Conservation (phyloP, 2,888 invertebrate genomes). For the Melieria omissa region DNA sequence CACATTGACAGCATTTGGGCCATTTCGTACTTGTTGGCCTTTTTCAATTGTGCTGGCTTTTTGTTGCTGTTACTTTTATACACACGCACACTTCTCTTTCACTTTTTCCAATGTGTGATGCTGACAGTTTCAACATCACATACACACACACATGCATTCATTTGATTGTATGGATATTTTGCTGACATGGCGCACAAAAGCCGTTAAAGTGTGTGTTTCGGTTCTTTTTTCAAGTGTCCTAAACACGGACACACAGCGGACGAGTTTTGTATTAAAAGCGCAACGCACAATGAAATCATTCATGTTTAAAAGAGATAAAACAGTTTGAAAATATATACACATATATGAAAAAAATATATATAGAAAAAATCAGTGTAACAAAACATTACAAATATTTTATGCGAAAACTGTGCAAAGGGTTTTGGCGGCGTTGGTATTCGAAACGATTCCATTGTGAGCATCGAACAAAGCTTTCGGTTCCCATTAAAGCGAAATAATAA, state of each 20-base stretch:
- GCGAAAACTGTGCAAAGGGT: no score
- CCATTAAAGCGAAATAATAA: no score
- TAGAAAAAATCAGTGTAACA: neutral
- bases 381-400: no score
- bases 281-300: conserved; percentile 36
- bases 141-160: neutral
- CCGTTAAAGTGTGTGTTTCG: conserved; percentile 1
- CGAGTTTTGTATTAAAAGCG: conserved; percentile 16
- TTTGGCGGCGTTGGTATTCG: no score
- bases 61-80: neutral
- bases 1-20: conserved; percentile 26
- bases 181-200: neutral
- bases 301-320: conserved; percentile 41
- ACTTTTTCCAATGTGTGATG: conserved; percentile 24
- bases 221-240: conserved; percentile 23
- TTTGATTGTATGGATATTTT: neutral
- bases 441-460: no score
- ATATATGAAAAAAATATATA: conserved; percentile 9
- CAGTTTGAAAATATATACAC: conserved; percentile 3
- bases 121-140: conserved; percentile 30
- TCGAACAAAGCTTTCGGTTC: no score
- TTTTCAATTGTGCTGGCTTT: conserved; percentile 10
- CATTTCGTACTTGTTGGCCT: conserved; percentile 10
- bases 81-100: neutral
- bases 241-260: conserved; percentile 23